A percentile compares a stretch with the other conserved stretches of the same genome.
Conservation (phyloP, 2,888 invertebrate genomes). For the Therioaphis trifolii region DNA sequence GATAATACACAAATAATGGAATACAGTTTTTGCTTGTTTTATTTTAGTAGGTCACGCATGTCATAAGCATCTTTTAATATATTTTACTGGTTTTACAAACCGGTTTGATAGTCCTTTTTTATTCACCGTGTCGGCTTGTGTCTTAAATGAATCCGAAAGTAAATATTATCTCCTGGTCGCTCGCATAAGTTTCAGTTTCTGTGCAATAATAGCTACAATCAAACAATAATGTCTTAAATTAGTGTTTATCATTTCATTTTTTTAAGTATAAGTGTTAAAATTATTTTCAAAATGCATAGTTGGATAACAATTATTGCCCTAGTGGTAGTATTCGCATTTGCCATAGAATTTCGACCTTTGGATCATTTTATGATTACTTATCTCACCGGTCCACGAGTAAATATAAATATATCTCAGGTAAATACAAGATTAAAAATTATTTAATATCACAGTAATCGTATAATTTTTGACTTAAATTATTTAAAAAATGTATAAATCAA, state of each 20-base stretch:
- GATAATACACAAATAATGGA: not conserved
- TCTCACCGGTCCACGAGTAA: conserved; percentile 11
- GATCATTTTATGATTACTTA: conserved; percentile 32
- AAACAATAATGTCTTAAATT: not conserved
- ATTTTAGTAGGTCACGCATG: conserved; percentile 23
- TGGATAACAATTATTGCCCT: conserved; percentile 40
- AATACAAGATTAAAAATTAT: not conserved
- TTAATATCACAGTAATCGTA: too few species aligned
- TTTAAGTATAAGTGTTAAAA: not conserved
- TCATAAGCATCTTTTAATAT: not conserved
- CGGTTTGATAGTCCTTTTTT: conserved; percentile 17
- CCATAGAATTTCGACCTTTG: conserved; percentile 42
- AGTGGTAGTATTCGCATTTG: conserved; percentile 43
- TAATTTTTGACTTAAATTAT: too few species aligned
- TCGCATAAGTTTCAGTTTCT: not conserved
- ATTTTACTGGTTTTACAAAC: conserved; percentile 41
- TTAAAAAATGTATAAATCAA: too few species aligned
- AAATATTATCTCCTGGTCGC: conserved; percentile 11
- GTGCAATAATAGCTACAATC: not conserved
- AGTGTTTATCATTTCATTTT: not conserved
- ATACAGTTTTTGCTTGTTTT: not conserved
- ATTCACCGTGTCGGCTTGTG: not conserved
- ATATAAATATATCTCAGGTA: conserved; percentile 41
- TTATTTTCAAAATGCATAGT: conserved; percentile 34
- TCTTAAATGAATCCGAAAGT: conserved; percentile 47